phyloP scores from a whole-genome alignment of 2,797 vertebrate species.

The Apogon talboti region DNA sequence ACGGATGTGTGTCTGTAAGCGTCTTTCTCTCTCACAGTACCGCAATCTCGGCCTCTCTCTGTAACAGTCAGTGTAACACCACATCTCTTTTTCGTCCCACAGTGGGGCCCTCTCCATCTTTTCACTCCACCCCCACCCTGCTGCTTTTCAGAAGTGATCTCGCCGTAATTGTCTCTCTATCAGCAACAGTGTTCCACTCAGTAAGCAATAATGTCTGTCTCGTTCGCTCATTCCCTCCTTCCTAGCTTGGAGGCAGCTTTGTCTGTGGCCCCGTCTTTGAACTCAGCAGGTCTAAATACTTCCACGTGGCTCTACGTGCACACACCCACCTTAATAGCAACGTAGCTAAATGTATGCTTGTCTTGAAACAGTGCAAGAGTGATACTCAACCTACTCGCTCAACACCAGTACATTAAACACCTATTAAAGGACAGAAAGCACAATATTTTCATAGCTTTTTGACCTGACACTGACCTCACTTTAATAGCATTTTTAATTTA shows the following conservation, averaged over 20 bases:
- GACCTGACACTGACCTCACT: background rate
- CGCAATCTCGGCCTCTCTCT: conserved; percentile 22
- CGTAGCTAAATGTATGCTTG: conserved; percentile 3
- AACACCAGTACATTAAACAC: background rate
- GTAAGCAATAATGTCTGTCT: conserved; percentile 28
- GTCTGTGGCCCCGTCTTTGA: conserved; percentile 59
- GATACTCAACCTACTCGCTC: background rate
- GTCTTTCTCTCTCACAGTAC: conserved; percentile 10
- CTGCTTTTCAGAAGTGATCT: conserved; percentile 25
- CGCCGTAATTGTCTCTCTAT: conserved; percentile 38
- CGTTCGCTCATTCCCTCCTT: conserved; percentile 22
- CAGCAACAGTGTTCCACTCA: conserved; percentile 25
- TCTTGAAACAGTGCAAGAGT: background rate
- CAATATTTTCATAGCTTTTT: background rate
- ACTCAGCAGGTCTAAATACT: conserved; percentile 52
- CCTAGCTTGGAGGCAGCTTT: conserved; percentile 37
- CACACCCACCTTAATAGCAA: conserved; percentile 34
- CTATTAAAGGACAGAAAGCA: background rate
- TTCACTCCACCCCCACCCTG: conserved; percentile 19
- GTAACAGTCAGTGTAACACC: conserved; percentile 25
- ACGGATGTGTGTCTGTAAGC: conserved; percentile 56
- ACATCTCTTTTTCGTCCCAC: conserved; percentile 29
- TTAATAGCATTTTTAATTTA: background rate
- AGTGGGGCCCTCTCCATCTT: conserved; percentile 32
- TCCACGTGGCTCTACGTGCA: conserved; percentile 56